A percentile compares a stretch with the other conserved stretches of the same genome.
These are phyloP conservation scores for Gymnoscopelus braueri DNA, from an alignment of 2,797 vertebrate species.

Conservation along the genomic window DNA sequence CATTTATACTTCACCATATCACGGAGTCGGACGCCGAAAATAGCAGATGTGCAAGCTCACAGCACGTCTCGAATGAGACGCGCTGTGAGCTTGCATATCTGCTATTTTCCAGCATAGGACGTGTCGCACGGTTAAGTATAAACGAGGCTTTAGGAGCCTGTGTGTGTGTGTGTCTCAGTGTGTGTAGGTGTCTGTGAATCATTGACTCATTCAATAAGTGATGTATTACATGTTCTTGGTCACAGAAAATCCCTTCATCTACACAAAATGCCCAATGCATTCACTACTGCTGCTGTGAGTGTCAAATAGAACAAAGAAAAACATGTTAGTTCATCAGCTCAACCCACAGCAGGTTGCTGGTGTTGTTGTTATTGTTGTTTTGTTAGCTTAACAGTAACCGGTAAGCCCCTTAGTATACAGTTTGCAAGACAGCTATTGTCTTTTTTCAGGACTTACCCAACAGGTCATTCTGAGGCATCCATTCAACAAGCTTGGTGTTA, in stretches of 20 bases:
- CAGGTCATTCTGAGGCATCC: constrained; percentile 98
- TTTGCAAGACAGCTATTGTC: not conserved
- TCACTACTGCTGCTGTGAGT: constrained; percentile 5
- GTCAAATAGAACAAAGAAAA: constrained; percentile 4
- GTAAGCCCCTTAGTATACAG: not conserved
- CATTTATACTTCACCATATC: too few species aligned
- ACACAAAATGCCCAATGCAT: constrained; percentile 10
- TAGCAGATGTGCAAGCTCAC: too few species aligned
- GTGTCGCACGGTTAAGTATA: too few species aligned
- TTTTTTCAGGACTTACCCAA: constrained; percentile 85
- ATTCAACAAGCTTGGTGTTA: constrained; percentile 97
- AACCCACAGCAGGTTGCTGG: too few species aligned
- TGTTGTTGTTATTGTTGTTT: too few species aligned
- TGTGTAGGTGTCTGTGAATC: constrained; percentile 24
- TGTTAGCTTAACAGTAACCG: not conserved
- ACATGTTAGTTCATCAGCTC: too few species aligned
- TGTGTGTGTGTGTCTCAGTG: too few species aligned
- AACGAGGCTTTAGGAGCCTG: too few species aligned
- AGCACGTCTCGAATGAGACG: too few species aligned
- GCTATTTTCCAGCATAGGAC: too few species aligned
- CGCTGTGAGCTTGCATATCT: too few species aligned
- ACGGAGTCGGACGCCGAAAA: too few species aligned
- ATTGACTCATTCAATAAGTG: constrained; percentile 28
- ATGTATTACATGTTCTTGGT: constrained; percentile 7
- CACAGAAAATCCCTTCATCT: constrained; percentile 25